phyloP scores from a whole-genome alignment of 2,113 vertebrate species.

The Antechinus stuartii region DNA sequence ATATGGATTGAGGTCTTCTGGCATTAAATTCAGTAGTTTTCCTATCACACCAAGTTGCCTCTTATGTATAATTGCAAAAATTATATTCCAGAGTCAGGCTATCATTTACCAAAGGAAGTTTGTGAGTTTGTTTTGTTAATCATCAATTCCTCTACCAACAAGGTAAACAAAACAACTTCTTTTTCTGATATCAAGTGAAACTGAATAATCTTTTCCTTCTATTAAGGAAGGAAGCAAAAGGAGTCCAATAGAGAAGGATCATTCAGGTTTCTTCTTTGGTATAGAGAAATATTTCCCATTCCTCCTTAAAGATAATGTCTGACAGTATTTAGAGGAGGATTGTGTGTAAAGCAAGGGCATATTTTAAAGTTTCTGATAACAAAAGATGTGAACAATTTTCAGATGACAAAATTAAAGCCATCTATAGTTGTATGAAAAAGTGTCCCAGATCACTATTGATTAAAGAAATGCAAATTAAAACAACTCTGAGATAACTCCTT shows the following conservation, averaged over 20 bases:
- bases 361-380: constrained; percentile 67
- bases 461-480: too few relatives aligned
- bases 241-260: neutral
- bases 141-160: neutral
- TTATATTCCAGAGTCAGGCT: neutral
- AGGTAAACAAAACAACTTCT: constrained; percentile 13
- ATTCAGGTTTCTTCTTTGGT: neutral
- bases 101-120: neutral
- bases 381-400: neutral
- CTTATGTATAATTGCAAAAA: neutral
- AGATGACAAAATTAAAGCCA: too few relatives aligned
- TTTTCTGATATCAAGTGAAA: constrained; percentile 47
- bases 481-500: too few relatives aligned
- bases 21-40: neutral
- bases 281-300: constrained; percentile 23
- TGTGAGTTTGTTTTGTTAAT: neutral
- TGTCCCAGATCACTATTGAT: too few relatives aligned
- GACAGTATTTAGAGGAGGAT: constrained; percentile 61
- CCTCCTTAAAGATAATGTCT: constrained; percentile 52
- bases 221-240: constrained; percentile 36
- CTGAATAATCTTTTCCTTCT: constrained; percentile 38
- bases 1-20: neutral
- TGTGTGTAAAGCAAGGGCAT: constrained; percentile 64
- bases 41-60: neutral
- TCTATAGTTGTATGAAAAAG: too few relatives aligned